A percentile compares a stretch with the other conserved stretches of the same genome.
Evolutionary conservation across 2,113 vertebrate species (phyloP).

Genomic region (Lepus americanus): DNA sequence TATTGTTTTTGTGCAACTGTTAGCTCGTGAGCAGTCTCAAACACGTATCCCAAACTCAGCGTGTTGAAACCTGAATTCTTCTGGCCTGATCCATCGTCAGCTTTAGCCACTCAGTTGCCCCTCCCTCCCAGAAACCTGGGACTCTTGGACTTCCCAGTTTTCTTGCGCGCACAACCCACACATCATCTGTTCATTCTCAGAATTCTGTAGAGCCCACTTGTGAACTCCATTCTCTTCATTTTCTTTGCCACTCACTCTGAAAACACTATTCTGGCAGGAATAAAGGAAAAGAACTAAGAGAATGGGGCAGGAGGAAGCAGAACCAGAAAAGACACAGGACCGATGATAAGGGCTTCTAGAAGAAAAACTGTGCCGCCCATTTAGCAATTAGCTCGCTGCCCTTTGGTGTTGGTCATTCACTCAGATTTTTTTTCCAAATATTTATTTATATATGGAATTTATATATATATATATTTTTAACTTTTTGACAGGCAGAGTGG

Average conservation of each 20-base stretch:
- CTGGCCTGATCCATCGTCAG: not conserved
- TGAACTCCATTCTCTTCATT: not conserved
- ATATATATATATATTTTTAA: no score
- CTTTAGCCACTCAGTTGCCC: no score
- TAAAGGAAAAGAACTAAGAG: not conserved
- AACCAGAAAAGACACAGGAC: not conserved
- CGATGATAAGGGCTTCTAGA: not conserved
- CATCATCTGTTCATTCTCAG: not conserved
- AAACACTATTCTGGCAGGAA: not conserved
- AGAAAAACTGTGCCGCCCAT: not conserved
- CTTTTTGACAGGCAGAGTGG: no score
- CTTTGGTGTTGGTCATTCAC: not conserved
- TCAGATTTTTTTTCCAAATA: no score
- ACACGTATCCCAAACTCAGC: not conserved
- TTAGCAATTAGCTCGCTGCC: not conserved
- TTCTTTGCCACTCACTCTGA: not conserved
- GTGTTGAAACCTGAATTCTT: not conserved
- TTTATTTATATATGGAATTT: no score
- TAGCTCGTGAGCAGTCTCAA: no score
- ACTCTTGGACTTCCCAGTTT: no score
- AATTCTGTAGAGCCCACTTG: not conserved
- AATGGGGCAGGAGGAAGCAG: not conserved
- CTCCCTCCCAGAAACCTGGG: not conserved
- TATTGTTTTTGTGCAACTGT: not conserved
- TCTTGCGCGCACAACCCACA: not conserved